Evolutionary conservation across 2,888 invertebrate genomes (phyloP).

Genomic region (Artemia sinica): DNA sequence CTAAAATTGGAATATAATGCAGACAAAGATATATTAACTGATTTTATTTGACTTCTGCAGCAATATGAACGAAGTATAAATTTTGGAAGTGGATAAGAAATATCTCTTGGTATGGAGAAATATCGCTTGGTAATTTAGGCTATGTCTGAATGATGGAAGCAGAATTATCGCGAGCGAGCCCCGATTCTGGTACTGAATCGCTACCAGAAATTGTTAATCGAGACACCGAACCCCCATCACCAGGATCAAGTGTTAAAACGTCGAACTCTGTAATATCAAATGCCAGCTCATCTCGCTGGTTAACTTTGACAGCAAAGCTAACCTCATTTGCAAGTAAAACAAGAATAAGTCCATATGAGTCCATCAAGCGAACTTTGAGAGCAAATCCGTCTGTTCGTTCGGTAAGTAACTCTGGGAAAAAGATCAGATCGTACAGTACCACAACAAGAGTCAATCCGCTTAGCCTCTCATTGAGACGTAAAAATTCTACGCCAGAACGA

Average conservation of each 20-base stretch:
- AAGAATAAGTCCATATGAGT: background rate
- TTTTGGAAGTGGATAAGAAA: too few relatives aligned
- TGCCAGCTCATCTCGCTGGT: slow-evolving; percentile 10
- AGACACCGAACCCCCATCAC: background rate
- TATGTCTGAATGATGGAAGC: background rate
- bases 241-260: background rate
- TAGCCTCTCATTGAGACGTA: background rate
- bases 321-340: slow-evolving; percentile 1
- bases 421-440: background rate
- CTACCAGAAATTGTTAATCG: slow-evolving; percentile 11
- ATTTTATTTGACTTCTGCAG: too few relatives aligned
- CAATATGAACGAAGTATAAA: too few relatives aligned
- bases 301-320: slow-evolving; percentile 2
- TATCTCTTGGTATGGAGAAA: too few relatives aligned
- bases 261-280: background rate
- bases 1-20: too few relatives aligned
- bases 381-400: slow-evolving; percentile 16
- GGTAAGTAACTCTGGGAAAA: background rate
- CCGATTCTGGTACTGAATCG: slow-evolving; percentile 21
- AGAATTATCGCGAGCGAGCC: slow-evolving; percentile 17
- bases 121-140: too few relatives aligned
- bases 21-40: too few relatives aligned
- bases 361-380: slow-evolving; percentile 1
- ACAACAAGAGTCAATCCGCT: background rate
- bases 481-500: background rate